Evolutionary conservation across 2,888 invertebrate species (phyloP), one percentile per base, ranked within the genome.

Genomic region (Catocala fraxini): DNA sequence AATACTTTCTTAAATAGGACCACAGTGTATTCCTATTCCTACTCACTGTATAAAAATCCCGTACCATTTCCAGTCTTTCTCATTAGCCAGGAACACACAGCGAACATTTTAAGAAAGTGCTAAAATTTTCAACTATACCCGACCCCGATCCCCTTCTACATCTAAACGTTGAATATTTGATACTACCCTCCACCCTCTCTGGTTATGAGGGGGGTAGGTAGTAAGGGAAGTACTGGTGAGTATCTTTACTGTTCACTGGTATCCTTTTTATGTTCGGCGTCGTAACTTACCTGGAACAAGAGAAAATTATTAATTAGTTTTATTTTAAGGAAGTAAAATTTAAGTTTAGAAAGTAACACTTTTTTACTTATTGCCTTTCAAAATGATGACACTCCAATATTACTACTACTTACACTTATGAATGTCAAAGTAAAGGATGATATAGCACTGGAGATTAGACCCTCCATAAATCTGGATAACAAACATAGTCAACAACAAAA

Each of bases 81-180:
- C 6, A 47, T 47, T 47, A 25, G 47, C 5, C 13, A 25, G 5
- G 13, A 45, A 15, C n/a, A 47, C 47, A 47, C 6, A 25, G 10
- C 3, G 11, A 34, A 49, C 35, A 15, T 49, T 34, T 34, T 7
- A 49, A 68, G 51, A 51, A 49, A 51, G 54, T 12, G 0, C 52
- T 65, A 55, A 73, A 71, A 72, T 62, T 68, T 62, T 49, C 51
- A 64, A 49, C 41, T n/a, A 52, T 53, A 54, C 49, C 53, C 69
- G 45, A 57, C 55, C 57, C 51, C 51, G 33, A 43, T n/a, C 6
- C 43, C 46, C 46, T 42, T 41, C 42, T 60, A 58, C 62, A 51
- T 58, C 59, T 52, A 25, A 53, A 35, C 56, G 56, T 51, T 71
- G 55, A 65, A 73, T 73, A 25, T 65, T 74, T 65, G 63, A 73